phyloP scores from a whole-genome alignment of 1,140 invertebrate genomes.

The Achatina immaculata region DNA sequence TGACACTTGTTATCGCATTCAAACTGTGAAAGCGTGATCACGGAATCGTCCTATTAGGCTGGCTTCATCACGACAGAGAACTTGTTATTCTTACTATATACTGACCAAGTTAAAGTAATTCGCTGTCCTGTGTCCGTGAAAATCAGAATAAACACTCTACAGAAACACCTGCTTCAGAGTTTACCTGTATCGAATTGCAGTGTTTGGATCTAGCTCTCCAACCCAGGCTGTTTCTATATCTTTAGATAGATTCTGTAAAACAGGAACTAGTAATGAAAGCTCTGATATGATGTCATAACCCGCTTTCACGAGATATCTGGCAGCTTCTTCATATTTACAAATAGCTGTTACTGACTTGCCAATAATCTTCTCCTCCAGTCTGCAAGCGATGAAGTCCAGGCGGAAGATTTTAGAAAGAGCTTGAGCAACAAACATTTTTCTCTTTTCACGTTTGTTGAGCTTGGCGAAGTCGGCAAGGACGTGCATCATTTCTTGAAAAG shows the following conservation, averaged over 20 bases:
- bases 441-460: not conserved
- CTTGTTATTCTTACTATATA: too few relatives aligned
- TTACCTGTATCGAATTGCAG: constrained; percentile 8
- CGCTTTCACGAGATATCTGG: not conserved
- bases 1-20: too few relatives aligned
- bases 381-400: not conserved
- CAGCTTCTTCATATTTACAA: not conserved
- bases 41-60: too few relatives aligned
- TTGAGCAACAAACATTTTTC: not conserved
- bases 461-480: not conserved
- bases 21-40: too few relatives aligned
- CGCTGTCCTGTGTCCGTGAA: too few relatives aligned
- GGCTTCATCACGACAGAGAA: too few relatives aligned
- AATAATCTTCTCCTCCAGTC: not conserved
- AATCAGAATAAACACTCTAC: too few relatives aligned
- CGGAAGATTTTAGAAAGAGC: not conserved
- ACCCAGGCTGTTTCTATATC: not conserved
- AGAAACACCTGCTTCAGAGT: too few relatives aligned
- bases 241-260: constrained; percentile 15
- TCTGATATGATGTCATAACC: not conserved
- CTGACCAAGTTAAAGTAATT: too few relatives aligned
- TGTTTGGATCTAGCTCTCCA: not conserved
- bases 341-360: not conserved
- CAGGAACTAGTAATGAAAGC: not conserved
- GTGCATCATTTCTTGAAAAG: not conserved